Evolutionary conservation across 2,113 vertebrate genomes (phyloP), one percentile per base, ranked within the genome.

Genomic region (Alethe diademata): DNA sequence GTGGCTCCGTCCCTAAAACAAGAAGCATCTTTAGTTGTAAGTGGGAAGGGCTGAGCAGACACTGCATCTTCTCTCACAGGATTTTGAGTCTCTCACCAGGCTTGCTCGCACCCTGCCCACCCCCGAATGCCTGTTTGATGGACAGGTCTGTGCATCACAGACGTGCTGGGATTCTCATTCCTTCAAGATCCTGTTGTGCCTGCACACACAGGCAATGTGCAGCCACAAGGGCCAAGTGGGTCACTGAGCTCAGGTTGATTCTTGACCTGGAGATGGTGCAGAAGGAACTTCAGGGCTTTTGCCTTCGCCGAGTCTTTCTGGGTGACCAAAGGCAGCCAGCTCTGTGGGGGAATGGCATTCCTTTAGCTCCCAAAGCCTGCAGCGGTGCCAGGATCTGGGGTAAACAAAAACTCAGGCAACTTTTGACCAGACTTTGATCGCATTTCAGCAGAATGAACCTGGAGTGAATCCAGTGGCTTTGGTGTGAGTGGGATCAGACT

Each of bases 401-500:
- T 74, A 88, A 93, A 80, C 2, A 11, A 81, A 90, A 70, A 47
- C 58, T 64, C 72, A 18, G 61, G 22, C 0, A 25, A 94, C 93
- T 91, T 95, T 93, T 93, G 87, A 78, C 85, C 14, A 18, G 92
- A 48, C 90, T 95, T 90, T 78, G 88, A 58, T 90, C 2, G 0
- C 64, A 24, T 90, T 95, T 92, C 85, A 92, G 36, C 48, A 56
- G 69, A 88, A 80, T 71, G 78, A 93, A 82, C 45, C 88, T 92
- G 93, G 90, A 93, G 43, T 35, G 28, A 47, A 66, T 93, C 91
- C 90, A 94, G 47, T 5, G 38, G 64, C 81, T 80, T 72, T 51
- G 90, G 78, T 56, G 50, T n/a, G 81, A 93, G 75, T 8, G 14
- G 70, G 60, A 88, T 88, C 82, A 74, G 82, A 10, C 36, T 40